phyloP scores from a whole-genome alignment of 2,797 vertebrate species.

The Siniperca scherzeri region DNA sequence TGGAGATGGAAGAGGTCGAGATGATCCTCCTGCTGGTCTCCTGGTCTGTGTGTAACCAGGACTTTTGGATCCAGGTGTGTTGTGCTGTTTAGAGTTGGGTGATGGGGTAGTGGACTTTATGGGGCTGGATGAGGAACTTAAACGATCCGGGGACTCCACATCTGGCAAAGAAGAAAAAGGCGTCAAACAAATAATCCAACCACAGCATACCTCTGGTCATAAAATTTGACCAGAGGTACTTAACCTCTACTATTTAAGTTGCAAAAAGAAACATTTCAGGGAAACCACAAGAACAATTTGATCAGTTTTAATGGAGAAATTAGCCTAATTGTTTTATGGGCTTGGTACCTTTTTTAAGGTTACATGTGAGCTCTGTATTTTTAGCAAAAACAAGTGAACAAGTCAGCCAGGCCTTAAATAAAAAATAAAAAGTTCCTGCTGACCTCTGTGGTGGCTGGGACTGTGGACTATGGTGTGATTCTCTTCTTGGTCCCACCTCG shows the following conservation, averaged over 20 bases:
- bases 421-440: constrained; percentile 8
- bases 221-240: neutral
- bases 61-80: constrained; percentile 85
- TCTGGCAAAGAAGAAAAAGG: constrained; percentile 55
- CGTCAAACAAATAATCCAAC: neutral
- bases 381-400: neutral
- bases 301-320: constrained; percentile 7
- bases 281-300: neutral
- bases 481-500: constrained; percentile 84
- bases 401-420: neutral
- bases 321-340: neutral
- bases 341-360: neutral
- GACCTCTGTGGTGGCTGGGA: constrained; percentile 83
- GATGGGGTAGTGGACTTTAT: constrained; percentile 64
- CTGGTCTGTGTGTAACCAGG: constrained; percentile 88
- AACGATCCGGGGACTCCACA: constrained; percentile 62
- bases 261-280: neutral
- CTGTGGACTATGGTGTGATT: constrained; percentile 94
- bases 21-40: constrained; percentile 90
- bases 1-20: constrained; percentile 91
- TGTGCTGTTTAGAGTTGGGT: constrained; percentile 84
- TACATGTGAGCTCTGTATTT: neutral
- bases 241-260: neutral
- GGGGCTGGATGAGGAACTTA: constrained; percentile 69
- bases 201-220: neutral